Evolutionary conservation across 2,888 invertebrate species (phyloP), one percentile per base, ranked within the genome.

Genomic region (Herminia tarsipennalis): DNA sequence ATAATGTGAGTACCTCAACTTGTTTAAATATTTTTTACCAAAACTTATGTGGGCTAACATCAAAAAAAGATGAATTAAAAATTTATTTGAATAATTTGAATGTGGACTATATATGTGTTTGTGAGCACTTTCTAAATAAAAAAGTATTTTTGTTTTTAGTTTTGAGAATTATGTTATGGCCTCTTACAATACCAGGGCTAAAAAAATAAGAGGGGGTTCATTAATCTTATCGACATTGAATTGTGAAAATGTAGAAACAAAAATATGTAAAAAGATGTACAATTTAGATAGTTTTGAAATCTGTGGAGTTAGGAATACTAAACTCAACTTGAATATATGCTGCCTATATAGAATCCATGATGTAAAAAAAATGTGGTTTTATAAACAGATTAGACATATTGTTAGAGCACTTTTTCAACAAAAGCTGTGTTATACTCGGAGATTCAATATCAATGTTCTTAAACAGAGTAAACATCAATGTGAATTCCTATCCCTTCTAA

Each of bases 111-210:
- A 13, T 33, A 5, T 33, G 33, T 22, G 9, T 33, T 10, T 18
- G 32, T 33, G 33, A 33, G 24, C 28, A 37, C 20, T 27, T 37
- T 28, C 18, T 37, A n/a, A 37, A 27, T 9, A 9, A 28, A 12
- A 14, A 5, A 9, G 6, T 22, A 13, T 25, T 18, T n/a, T 14
- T 3, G 5, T 24, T 24, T 27, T 36, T 27, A 9, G 5, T 17
- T 36, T 36, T 0, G 2, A 3, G 9, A 38, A 38, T 22, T 29
- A 29, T 38, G 29, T 20, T 8, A 8, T 29, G 5, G 14, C 27
- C 9, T 29, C 38, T 0, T 38, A 38, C 17, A 29, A 38, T 4
- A 29, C 29, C 2, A 29, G 38, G 29, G 10, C 29, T 13, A 38
- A 29, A 8, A 38, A 38, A 29, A 22, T 14, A n/a, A 20, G 38